Evolutionary conservation across 2,888 invertebrate species (phyloP), one percentile per base, ranked within the genome.

Genomic region (Nemotelus pantherinus): DNA sequence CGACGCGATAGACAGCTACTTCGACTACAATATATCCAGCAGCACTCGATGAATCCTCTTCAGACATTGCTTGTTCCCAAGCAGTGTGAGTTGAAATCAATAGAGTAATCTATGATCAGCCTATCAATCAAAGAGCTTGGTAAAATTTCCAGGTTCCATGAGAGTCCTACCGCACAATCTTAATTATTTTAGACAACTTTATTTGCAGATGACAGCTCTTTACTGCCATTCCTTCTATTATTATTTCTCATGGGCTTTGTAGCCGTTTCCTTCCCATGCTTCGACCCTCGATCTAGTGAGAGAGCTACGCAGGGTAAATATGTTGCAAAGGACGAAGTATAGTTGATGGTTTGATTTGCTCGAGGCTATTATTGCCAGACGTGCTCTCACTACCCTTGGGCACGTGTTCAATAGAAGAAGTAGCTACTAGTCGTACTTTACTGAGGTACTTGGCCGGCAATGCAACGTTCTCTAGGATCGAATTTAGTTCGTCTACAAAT

Each of bases 131-230:
- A 55, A 44, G 43, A 43, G 70, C 41, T 53, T 47, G 70, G 55
- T 43, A 55, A 55, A 53, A 55, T 70, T 70, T 55, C 70, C 70
- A 70, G 53, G 53, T 53, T 70, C 70, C 43, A 2, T 70, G 55
- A 41, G 43, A 25, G 25, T 25, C 25, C 70, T 6, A 41, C 63
- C 63, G 43, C 63, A 47, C 47, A 60, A 48, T 74, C 74, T 74
- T 60, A 74, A 74, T 60, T 63, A 74, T 50, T 60, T 60, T 63
- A 60, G 50, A 60, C 74, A 74, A 60, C 74, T 74, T 72, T 74
- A 74, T 60, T 60, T 60, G 60, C 74, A 74, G 74, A 74, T 74
- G 74, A 60, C 74, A 74, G 60, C 74, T 47, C 41, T 63, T 47
- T 53, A 55, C 70, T 43, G 70, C 70, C 55, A 43, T 44, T 53